Evolutionary conservation across 2,797 vertebrate species (phyloP), one percentile per base, ranked within the genome.

Genomic region (Coendou prehensilis): DNA sequence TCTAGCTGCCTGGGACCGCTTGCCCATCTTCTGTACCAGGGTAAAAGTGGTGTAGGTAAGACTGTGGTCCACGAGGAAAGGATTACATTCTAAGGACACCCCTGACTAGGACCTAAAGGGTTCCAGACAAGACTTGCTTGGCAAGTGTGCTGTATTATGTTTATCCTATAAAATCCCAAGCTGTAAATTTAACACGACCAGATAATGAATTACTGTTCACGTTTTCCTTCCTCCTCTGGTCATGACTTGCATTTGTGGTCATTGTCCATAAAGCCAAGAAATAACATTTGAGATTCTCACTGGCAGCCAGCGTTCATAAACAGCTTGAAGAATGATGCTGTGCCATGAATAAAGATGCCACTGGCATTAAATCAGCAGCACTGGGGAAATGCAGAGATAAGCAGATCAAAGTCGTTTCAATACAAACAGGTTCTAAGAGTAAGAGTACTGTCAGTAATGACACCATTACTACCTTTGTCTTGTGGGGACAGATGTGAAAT

Each of bases 231-330:
- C 45, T 83, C 52, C n/a, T 75, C 69, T 89, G 30, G 20, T 52
- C 22, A 89, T 57, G 91, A 56, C 71, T 92, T 81, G 63, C 75
- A 64, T 59, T 80, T 93, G 50, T 82, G 23, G 37, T 78, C 41
- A 26, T 64, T 47, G 6, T 83, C 83, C n/a, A 0, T n/a, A 61
- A 95, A 41, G 47, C 89, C 67, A 4, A 71, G 52, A 23, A 93
- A 91, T 61, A 75, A 82, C 50, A 57, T n/a, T 47, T 30, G 47
- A 81, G 56, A 33, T 9, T 59, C 57, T 84, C 54, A 1, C 13
- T 26, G 57, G 88, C 73, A 76, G 57, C 84, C 37, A 26, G 2
- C 47, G 45, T 76, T 89, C 61, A 87, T 10, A 14, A 78, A 64
- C 28, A 73, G 47, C 71, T 45, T 11, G 20, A 28, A 18, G 45